Conservation (phyloP, 2,113 vertebrate genomes). For the Urocynchramus pylzowi region DNA sequence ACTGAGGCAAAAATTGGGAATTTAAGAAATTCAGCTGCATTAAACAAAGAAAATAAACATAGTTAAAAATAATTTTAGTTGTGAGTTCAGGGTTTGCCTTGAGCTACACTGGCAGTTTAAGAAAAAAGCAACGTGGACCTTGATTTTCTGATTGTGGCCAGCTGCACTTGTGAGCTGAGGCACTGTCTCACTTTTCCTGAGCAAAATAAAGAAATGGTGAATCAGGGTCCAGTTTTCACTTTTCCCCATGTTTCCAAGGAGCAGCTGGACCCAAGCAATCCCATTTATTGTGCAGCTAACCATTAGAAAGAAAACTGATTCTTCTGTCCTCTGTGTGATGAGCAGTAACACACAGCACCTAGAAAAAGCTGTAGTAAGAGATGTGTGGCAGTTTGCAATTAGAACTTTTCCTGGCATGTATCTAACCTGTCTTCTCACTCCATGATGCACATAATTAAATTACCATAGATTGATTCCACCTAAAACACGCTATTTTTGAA, state of each 20-base stretch:
- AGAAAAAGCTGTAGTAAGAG: background rate
- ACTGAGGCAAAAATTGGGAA: background rate
- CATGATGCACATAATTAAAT: slow-evolving; percentile 42
- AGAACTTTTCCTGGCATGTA: background rate
- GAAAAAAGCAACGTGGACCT: background rate
- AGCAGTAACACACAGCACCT: background rate
- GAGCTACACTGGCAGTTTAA: background rate
- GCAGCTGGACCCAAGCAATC: background rate
- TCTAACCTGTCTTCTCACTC: slow-evolving; percentile 21
- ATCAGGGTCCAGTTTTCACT: background rate
- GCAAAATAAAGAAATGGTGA: background rate
- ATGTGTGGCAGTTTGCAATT: background rate
- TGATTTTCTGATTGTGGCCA: background rate
- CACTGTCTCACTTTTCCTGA: background rate
- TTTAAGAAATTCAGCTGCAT: background rate
- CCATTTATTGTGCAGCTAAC: background rate
- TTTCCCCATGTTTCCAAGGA: background rate
- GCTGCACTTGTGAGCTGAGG: background rate
- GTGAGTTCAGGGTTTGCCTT: background rate
- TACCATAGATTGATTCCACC: slow-evolving; percentile 59
- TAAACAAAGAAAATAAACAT: background rate
- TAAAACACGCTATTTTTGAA: slow-evolving; percentile 64
- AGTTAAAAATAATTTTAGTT: background rate
- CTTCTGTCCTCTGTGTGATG: background rate
- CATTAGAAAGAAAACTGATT: background rate